Percentiles rank a stretch among this genome's conserved stretches.
Conservation (phyloP, 2,888 invertebrate species). For the Erynnis tages region DNA sequence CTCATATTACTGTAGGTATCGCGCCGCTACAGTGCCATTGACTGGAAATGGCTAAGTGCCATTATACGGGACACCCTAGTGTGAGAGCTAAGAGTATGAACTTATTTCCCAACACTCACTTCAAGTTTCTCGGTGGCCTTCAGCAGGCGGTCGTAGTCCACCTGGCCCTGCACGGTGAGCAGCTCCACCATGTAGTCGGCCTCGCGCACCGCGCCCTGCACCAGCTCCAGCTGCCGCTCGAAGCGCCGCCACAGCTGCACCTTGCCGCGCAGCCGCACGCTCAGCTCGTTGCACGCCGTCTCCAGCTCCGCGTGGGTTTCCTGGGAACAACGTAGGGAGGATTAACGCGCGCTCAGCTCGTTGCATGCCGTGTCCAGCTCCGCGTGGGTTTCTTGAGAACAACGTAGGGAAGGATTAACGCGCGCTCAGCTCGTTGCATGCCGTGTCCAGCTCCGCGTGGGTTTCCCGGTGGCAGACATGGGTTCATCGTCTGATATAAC, state of each 20-base stretch:
- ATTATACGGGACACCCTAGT: too few species aligned
- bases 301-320: constrained; percentile 88
- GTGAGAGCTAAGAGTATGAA: too few species aligned
- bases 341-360: constrained; percentile 84
- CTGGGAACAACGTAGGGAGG: constrained; percentile 55
- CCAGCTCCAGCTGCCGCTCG: constrained; percentile 88
- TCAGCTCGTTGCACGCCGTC: constrained; percentile 85
- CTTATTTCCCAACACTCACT: constrained; percentile 84
- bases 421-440: constrained; percentile 85
- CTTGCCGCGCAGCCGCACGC: constrained; percentile 84
- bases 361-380: constrained; percentile 87
- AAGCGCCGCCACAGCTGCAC: constrained; percentile 88
- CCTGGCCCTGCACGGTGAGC: constrained; percentile 90
- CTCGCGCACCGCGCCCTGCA: constrained; percentile 91
- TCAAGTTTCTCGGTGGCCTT: constrained; percentile 93
- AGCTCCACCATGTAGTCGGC: constrained; percentile 94
- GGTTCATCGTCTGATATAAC: too few species aligned
- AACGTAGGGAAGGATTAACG: constrained; percentile 49
- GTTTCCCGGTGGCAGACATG: too few species aligned
- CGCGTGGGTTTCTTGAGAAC: constrained; percentile 85
- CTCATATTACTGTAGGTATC: too few species aligned
- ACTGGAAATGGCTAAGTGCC: too few species aligned
- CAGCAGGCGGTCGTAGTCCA: constrained; percentile 90
- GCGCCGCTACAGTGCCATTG: too few species aligned
- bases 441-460: constrained; percentile 86